These are phyloP conservation scores for Stercorarius parasiticus DNA, from an alignment of 2,113 vertebrate genomes.

Conservation along the genomic window DNA sequence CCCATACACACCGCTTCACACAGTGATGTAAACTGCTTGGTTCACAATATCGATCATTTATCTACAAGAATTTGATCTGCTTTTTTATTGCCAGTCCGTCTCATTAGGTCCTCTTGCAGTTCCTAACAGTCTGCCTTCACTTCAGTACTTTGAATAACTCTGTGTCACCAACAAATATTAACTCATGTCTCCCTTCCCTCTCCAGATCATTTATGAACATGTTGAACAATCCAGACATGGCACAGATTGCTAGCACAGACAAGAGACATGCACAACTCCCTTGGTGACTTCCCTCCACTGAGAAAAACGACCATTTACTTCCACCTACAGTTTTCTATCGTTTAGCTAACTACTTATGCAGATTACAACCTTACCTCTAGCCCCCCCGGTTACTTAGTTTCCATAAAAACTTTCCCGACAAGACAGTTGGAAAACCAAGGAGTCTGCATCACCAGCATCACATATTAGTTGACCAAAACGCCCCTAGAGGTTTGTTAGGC, in stretches of 20 bases:
- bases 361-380: background rate
- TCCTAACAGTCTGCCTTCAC: background rate
- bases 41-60: background rate
- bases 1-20: rapidly evolving
- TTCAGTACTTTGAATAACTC: background rate
- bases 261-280: background rate
- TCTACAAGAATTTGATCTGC: background rate
- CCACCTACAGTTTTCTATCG: background rate
- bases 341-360: background rate
- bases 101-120: background rate
- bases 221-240: background rate
- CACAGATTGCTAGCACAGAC: background rate
- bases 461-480: background rate
- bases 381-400: background rate
- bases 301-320: background rate
- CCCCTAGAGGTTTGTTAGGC: background rate
- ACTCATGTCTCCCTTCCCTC: background rate
- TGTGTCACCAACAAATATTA: background rate
- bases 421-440: background rate
- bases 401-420: background rate
- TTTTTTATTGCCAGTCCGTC: background rate
- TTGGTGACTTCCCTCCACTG: background rate
- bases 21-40: background rate
- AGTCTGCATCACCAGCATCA: background rate
- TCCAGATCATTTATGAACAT: background rate